Evolutionary conservation across 2,888 invertebrate genomes (phyloP), one percentile per base, ranked within the genome.

Genomic region (Dysmachus trigonus): DNA sequence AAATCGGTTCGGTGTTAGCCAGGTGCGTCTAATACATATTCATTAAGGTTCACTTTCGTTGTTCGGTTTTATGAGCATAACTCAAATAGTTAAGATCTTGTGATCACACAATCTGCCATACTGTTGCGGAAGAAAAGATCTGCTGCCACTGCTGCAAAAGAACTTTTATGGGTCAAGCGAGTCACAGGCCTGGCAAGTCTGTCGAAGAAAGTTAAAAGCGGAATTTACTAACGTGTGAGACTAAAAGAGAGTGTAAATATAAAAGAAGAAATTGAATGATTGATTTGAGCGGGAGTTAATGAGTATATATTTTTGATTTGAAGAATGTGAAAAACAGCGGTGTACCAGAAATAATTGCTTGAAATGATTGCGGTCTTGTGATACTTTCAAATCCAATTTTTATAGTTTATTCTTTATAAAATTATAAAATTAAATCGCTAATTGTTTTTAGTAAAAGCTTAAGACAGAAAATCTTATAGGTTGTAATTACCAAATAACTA

Each of bases 161-260:
- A 62, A 62, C 62, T 18, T 62, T 62, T 62, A 2, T 81, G 33
- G 81, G 81, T 81, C 81, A 81, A 33, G 3, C 47, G 13, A 18
- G 33, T 3, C 62, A 31, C 4, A 30, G 3, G 53, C 10, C 81
- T 81, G 53, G 51, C 53, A 81, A 53, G 31, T 33, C 81, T 1
- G 15, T 7, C 15, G n/a, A 81, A 81, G 81, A 81, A 81, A 81
- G 81, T 81, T 81, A 77, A 22, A 47, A 5, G 77, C 41, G 47
- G 77, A 47, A 77, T 76, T 15, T 10, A 35, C 38, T 18, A 76
- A 33, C 35, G 27, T 18, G 38, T 8, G 22, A 62, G 27, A 18
- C 27, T 10, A 62, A 62, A 62, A 22, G 62, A 73, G 77, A 77
- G 6, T 77, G 77, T 47, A 77, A 77, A 41, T 47, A 47, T 10